phyloP scores from a whole-genome alignment of 2,888 invertebrate species.

The Cheilosia vernalis region DNA sequence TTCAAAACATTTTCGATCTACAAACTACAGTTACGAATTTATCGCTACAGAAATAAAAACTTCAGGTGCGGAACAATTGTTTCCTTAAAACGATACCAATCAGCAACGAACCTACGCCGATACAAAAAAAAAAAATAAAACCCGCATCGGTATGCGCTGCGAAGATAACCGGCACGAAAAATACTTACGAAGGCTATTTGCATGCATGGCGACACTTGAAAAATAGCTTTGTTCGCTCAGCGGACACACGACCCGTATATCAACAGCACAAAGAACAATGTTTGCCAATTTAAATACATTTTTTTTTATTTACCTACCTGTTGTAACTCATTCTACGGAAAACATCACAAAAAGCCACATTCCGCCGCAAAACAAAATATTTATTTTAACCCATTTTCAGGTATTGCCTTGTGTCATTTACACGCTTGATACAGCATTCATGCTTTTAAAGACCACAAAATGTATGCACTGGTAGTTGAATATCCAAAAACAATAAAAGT shows the following conservation, averaged over 20 bases:
- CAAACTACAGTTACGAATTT: too few relatives aligned
- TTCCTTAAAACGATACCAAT: background rate
- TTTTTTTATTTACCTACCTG: background rate
- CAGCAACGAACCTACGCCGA: background rate
- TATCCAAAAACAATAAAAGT: background rate
- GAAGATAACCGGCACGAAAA: slow-evolving; percentile 13
- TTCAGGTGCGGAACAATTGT: too few relatives aligned
- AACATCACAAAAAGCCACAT: background rate
- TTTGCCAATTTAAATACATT: background rate
- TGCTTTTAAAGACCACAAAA: background rate
- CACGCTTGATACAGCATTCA: slow-evolving; percentile 26
- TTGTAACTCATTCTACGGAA: background rate
- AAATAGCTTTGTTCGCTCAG: slow-evolving; percentile 27
- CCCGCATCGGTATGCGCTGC: background rate
- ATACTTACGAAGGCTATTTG: slow-evolving; percentile 43
- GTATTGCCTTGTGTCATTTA: slow-evolving; percentile 21
- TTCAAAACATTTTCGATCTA: too few relatives aligned
- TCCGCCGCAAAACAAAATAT: slow-evolving; percentile 19
- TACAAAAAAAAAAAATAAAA: background rate
- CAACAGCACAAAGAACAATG: slow-evolving; percentile 8
- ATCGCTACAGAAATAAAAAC: too few relatives aligned
- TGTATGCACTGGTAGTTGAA: background rate
- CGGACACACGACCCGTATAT: slow-evolving; percentile 33
- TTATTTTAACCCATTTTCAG: background rate
- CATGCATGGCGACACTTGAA: slow-evolving; percentile 53